phyloP scores from a whole-genome alignment of 35 echinoderm and acorn worm genomes.

The Apostichopus parvimensis region DNA sequence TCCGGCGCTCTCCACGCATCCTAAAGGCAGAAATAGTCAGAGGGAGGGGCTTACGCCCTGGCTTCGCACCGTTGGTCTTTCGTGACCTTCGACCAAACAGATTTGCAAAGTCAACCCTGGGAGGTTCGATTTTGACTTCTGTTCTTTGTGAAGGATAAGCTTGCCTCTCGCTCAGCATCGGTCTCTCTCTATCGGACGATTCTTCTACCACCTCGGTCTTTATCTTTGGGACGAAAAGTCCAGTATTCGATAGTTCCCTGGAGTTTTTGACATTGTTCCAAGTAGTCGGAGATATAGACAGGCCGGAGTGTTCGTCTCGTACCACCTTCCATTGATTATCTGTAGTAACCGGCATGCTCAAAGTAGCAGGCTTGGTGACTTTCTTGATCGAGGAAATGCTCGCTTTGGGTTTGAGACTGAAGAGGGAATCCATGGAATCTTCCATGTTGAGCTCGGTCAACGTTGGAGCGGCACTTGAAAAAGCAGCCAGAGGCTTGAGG shows the following conservation, averaged over 20 bases:
- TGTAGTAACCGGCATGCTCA: conserved; percentile 25
- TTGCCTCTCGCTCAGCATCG: not conserved
- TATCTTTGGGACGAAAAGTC: conserved; percentile 23
- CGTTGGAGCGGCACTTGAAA: conserved; percentile 64
- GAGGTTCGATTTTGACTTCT: conserved; percentile 15
- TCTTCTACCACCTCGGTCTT: not conserved
- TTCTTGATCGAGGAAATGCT: not conserved
- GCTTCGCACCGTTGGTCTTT: conserved; percentile 37
- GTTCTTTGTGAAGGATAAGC: not conserved
- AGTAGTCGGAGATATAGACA: conserved; percentile 47
- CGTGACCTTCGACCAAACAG: conserved; percentile 52
- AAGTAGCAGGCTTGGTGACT: not conserved
- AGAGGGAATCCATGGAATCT: conserved; percentile 65
- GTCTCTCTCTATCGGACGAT: not conserved
- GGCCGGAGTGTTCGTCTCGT: conserved; percentile 46
- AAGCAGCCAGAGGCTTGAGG: not conserved
- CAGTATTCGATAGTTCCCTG: conserved; percentile 29
- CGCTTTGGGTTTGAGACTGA: conserved; percentile 50
- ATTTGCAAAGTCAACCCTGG: conserved; percentile 49
- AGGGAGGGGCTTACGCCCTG: conserved; percentile 20
- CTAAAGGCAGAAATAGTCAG: not conserved
- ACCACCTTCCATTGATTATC: conserved; percentile 59
- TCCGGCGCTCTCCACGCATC: conserved; percentile 1
- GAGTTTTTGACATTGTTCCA: conserved; percentile 57
- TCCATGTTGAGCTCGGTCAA: conserved; percentile 96